phyloP scores from a whole-genome alignment of 2,888 invertebrate genomes.

The Alviniconcha strummeri region DNA sequence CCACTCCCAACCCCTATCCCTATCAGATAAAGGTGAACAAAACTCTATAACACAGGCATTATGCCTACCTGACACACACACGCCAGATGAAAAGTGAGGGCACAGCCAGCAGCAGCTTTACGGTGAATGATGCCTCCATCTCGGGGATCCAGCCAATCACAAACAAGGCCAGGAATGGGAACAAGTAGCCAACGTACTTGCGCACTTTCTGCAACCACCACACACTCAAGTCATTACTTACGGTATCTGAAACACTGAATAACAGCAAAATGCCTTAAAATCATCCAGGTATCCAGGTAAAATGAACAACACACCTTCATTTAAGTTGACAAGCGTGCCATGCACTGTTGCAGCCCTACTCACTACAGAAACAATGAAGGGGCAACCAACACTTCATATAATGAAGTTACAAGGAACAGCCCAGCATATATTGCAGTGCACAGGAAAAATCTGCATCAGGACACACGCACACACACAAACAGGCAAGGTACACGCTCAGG shows the following conservation, averaged over 20 bases:
- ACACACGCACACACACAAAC: not conserved
- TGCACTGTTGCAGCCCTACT: too few species aligned
- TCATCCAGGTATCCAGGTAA: too few species aligned
- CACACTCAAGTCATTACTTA: not conserved
- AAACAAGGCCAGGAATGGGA: constrained; percentile 92
- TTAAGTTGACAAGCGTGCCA: too few species aligned
- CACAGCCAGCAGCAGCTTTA: constrained; percentile 81
- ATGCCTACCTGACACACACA: constrained; percentile 26
- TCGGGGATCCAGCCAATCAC: constrained; percentile 87
- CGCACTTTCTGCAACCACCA: constrained; percentile 78
- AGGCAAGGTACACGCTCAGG: too few species aligned
- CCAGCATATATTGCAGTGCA: not conserved
- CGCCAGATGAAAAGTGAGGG: constrained; percentile 30
- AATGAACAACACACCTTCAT: too few species aligned
- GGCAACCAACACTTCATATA: too few species aligned
- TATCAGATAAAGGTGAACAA: too few species aligned
- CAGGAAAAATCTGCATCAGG: not conserved
- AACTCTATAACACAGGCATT: not conserved
- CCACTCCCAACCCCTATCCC: too few species aligned
- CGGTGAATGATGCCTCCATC: constrained; percentile 76
- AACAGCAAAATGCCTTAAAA: too few species aligned
- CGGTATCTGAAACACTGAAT: too few species aligned
- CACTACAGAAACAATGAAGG: not conserved
- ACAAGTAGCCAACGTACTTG: constrained; percentile 90
- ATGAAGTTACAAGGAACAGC: too few species aligned